Base-by-base conservation (phyloP, 2,113 vertebrate genomes). In the Melanostigma gelatinosum region DNA sequence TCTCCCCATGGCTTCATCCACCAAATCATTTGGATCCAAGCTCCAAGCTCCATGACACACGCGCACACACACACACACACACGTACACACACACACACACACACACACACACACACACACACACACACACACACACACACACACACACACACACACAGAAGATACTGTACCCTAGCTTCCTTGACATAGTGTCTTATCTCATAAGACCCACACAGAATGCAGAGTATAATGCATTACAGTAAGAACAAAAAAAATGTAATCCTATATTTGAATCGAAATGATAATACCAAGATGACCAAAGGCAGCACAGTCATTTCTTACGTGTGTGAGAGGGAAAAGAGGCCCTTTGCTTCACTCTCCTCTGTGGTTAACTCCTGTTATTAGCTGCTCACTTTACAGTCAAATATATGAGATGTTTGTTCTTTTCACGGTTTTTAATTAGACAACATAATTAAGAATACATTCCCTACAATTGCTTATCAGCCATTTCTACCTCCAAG, bases 11-110 rank as follows among this genome's bases (percentile, higher is more conserved):
- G 78, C 63, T 88, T 86, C 60, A 72, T 81, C 57, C 13, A 62
- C 50, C 52, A 8, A 54, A 64, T 88, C 71, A 75, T 84, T 80
- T 80, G 74, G 3, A 84, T 85, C 58, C 46, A 27, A 55, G 72
- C 74, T 40, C 24, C 24, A 24, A 24, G 24, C 24, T 80, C 1
- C 1, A 7, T 72, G 69, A 65, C 67, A 77, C 74, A 78, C 72
- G 72, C 54, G 65, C 55, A 57, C 54, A 46, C 44, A 16, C 44
- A 46, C 44, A 46, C 13, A 18, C 48, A 34, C 15, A 34, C 12
- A 12, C 74, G 75, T 72, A 72, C 52, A 12, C n/a, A 48, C 15
- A 48, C 44, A 46, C 44, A 46, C 50, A 54, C 50, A 54, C 50
- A 54, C 50, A 54, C 50, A 54, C 50, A 18, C 48, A 34, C 15